Conservation (phyloP, 1,140 invertebrate species). For the Meteorus sp. region DNA sequence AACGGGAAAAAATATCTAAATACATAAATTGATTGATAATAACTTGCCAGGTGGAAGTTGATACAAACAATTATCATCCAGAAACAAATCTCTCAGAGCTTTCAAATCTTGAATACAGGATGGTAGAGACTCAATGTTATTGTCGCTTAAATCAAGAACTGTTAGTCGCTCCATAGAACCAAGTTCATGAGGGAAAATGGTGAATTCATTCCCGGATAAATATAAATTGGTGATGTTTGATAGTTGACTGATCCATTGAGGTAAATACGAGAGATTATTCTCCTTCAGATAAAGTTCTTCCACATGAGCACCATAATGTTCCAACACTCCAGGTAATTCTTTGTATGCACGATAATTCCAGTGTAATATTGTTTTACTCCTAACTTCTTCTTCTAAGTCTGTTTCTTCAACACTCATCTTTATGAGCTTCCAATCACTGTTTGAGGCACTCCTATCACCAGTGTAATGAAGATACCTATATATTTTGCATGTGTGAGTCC, state of each 20-base stretch:
- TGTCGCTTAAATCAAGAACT: constrained; percentile 45
- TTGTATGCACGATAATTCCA: constrained; percentile 46
- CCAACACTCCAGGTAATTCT: constrained; percentile 40
- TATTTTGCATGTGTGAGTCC: too few species aligned
- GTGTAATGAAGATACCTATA: too few species aligned
- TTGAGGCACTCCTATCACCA: too few species aligned
- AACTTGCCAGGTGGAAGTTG: constrained; percentile 39
- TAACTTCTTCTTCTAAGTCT: constrained; percentile 43
- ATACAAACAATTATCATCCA: constrained; percentile 43
- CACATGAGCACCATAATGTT: constrained; percentile 35
- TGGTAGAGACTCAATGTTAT: constrained; percentile 37
- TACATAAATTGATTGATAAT: constrained; percentile 2
- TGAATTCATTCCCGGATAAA: constrained; percentile 43
- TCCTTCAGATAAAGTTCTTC: constrained; percentile 49
- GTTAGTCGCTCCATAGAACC: constrained; percentile 36
- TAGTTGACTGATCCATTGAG: constrained; percentile 43
- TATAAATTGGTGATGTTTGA: constrained; percentile 47
- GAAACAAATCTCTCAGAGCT: constrained; percentile 33
- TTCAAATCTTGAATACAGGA: constrained; percentile 33
- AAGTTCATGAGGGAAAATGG: constrained; percentile 37
- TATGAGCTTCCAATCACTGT: not conserved
- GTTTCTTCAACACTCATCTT: constrained; percentile 2
- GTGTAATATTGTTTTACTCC: constrained; percentile 43
- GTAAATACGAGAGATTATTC: constrained; percentile 42
- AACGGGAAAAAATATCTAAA: constrained; percentile 16